Base-by-base conservation (phyloP, 2,797 vertebrate species). In the Smutsia gigantea region DNA sequence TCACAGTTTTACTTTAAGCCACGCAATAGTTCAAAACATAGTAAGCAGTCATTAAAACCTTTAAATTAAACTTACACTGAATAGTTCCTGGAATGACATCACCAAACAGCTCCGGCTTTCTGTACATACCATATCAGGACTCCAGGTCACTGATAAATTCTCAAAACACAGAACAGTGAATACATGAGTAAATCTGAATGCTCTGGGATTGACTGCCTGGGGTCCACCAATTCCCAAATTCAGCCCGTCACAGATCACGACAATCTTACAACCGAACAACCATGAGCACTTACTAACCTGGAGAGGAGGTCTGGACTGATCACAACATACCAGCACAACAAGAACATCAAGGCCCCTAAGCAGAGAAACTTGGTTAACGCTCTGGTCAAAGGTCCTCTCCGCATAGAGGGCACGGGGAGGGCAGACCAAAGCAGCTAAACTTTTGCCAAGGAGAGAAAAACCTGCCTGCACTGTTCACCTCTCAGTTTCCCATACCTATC, bases 61-160 rank as follows among this genome's bases (percentile, higher is more conserved):
- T 90, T 61, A 90, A 86, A 53, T 63, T 27, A 87, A 75, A 89
- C 25, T 68, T 81, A 95, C 18, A 57, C n/a, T 59, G 59, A 78
- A 69, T 37, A 83, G 53, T 64, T 95, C 7, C 51, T 74, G 17
- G 59, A 90, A 74, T 51, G 69, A 79, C 37, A 90, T 51, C 7
- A 53, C 59, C 29, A 78, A 92, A 92, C 15, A 90, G 19, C 11
- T 25, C 17, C 34, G 13, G 51, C 25, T 75, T 39, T 75, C 19
- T 93, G 39, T 87, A 51, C 31, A 49, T 21, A 51, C 18, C 14
- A 93, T 9, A 90, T 74, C n/a, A 77, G 88, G 21, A 63, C 23
- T 93, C 37, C 7, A 64, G 37, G 64, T 59, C 49, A 89, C 42
- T 66, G 66, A 94, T 17, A 71, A 8, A 83, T 66, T 82, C 34